Evolutionary conservation across 2,888 invertebrate species (phyloP).

Genomic region (Cabera pusaria): DNA sequence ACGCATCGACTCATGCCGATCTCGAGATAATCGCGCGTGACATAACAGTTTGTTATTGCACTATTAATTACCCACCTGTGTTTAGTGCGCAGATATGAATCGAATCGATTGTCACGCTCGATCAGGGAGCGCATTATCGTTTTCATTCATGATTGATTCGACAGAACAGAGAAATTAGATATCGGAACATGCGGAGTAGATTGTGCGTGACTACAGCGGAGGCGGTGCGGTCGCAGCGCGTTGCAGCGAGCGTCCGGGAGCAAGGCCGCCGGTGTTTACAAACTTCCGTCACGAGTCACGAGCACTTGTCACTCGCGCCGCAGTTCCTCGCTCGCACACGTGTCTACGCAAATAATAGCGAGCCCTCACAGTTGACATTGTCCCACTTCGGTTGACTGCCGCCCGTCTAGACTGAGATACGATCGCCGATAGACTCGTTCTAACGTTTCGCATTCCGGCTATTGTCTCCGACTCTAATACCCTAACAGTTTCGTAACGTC

Average conservation of each 20-base stretch:
- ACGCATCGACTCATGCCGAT: slow-evolving; percentile 36
- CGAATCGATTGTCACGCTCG: slow-evolving; percentile 61
- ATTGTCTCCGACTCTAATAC: slow-evolving; percentile 33
- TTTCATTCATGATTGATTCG: slow-evolving; percentile 61
- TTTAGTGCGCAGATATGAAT: slow-evolving; percentile 48
- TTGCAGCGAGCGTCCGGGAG: slow-evolving; percentile 60
- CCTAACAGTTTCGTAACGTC: slow-evolving; percentile 16
- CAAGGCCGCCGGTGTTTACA: slow-evolving; percentile 80
- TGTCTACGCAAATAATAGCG: slow-evolving; percentile 79
- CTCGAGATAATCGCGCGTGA: slow-evolving; percentile 42
- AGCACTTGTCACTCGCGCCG: slow-evolving; percentile 67
- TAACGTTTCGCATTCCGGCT: slow-evolving; percentile 48
- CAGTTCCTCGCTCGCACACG: slow-evolving; percentile 58
- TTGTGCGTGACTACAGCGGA: slow-evolving; percentile 59
- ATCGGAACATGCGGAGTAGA: slow-evolving; percentile 47
- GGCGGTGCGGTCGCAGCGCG: slow-evolving; percentile 25
- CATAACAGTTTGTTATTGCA: slow-evolving; percentile 48
- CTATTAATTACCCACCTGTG: slow-evolving; percentile 53
- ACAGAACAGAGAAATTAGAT: slow-evolving; percentile 57
- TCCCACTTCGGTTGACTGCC: slow-evolving; percentile 63
- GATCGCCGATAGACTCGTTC: slow-evolving; percentile 57
- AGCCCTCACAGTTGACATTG: slow-evolving; percentile 78
- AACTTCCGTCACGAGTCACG: slow-evolving; percentile 73
- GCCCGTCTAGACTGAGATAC: slow-evolving; percentile 70
- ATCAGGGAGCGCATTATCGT: slow-evolving; percentile 56